Base-by-base conservation (phyloP, 2,888 invertebrate genomes). In the Sinotaia quadrata region DNA sequence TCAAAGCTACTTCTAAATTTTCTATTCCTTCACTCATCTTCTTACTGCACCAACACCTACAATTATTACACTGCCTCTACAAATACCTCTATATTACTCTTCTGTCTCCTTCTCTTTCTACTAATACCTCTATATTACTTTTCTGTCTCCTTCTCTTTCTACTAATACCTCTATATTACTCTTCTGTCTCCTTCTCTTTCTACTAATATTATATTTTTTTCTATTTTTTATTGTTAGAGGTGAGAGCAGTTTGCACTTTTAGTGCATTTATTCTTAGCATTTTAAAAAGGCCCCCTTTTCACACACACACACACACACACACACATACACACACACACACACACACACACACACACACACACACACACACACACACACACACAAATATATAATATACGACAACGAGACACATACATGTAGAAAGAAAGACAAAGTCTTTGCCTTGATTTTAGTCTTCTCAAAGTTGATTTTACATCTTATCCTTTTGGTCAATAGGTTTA, bases 221-320 rank as follows among this genome's bases (percentile, higher is more conserved):
- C 2, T 54, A 3, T 54, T 29, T 54, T 33, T 54, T 54, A 4
- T 24, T 31, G n/a, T n/a, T n/a, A n/a, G n/a, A n/a, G n/a, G n/a
- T n/a, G n/a, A n/a, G n/a, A n/a, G n/a, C n/a, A n/a, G n/a, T n/a
- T n/a, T n/a, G n/a, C n/a, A n/a, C n/a, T n/a, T n/a, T n/a, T n/a
- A n/a, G n/a, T n/a, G n/a, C n/a, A n/a, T n/a, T n/a, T n/a, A n/a
- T n/a, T n/a, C n/a, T n/a, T n/a, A n/a, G n/a, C n/a, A n/a, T n/a
- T n/a, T n/a, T n/a, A n/a, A n/a, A n/a, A n/a, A n/a, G n/a, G n/a
- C n/a, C n/a, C n/a, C 41, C n/a, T n/a, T n/a, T n/a, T n/a, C n/a
- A 51, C 51, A 51, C 51, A 51, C 51, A 51, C 51, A 51, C 51
- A 21, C 51, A 51, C 51, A 21, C 51, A 51, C 10, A 8, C 51